A percentile compares a stretch with the other conserved stretches of the same genome.
These are phyloP conservation scores for Oreochromis aureus DNA, from an alignment of 2,113 vertebrate species.

Conservation along the genomic window DNA sequence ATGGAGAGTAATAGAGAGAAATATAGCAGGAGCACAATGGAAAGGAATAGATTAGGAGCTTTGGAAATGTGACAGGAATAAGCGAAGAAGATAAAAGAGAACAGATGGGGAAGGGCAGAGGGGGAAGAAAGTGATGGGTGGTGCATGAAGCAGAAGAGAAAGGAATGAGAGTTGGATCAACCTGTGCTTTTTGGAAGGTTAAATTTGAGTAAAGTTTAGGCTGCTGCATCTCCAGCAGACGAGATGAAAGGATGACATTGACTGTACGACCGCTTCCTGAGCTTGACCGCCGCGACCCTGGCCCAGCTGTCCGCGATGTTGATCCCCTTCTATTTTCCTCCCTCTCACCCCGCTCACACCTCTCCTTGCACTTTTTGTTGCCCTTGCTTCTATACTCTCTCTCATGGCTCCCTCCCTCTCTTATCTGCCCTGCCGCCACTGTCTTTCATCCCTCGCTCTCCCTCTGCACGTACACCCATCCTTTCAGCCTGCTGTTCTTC, in stretches of 20 bases:
- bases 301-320: conserved; percentile 56
- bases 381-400: conserved; percentile 35
- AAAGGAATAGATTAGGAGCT: conserved; percentile 21
- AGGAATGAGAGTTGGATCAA: conserved; percentile 34
- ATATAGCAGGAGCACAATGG: neutral
- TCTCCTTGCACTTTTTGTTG: conserved; percentile 30
- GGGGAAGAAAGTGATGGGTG: conserved; percentile 23
- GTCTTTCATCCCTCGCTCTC: conserved; percentile 33
- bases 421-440: neutral
- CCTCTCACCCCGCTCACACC: conserved; percentile 6
- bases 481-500: neutral
- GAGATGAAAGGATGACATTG: conserved; percentile 64
- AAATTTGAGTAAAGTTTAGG: conserved; percentile 39
- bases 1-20: conserved; percentile 25
- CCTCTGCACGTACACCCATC: neutral
- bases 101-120: conserved; percentile 55
- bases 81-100: conserved; percentile 30
- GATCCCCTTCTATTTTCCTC: conserved; percentile 14
- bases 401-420: conserved; percentile 1
- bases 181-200: conserved; percentile 49
- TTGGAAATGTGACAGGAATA: conserved; percentile 40
- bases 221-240: conserved; percentile 25
- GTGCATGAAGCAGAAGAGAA: neutral
- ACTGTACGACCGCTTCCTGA: conserved; percentile 39
- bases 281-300: conserved; percentile 37